These are phyloP conservation scores for Psephotus haematonotus DNA, from an alignment of 2,113 vertebrate genomes.

Conservation along the genomic window DNA sequence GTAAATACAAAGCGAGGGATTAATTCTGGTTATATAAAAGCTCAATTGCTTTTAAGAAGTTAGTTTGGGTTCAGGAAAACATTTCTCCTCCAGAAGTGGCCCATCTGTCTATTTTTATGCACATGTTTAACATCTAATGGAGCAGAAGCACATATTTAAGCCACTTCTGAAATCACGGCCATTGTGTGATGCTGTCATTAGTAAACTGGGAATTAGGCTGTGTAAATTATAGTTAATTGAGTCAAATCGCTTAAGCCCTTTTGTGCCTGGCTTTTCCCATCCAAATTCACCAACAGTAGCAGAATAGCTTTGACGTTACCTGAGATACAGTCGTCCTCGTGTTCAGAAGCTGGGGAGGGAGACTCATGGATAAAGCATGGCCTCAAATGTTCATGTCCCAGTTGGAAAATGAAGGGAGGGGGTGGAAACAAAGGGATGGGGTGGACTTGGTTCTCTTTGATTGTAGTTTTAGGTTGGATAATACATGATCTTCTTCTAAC, in stretches of 20 bases:
- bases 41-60: not conserved
- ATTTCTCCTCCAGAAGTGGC: not conserved
- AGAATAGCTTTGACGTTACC: not conserved
- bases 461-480: not conserved
- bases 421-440: not conserved
- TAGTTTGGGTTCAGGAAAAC: not conserved
- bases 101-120: not conserved
- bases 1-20: not conserved
- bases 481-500: not conserved
- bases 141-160: not conserved
- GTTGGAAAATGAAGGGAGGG: not conserved
- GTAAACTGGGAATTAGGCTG: conserved; percentile 32
- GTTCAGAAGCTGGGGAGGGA: not conserved
- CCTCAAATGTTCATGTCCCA: not conserved
- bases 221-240: conserved; percentile 22
- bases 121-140: not conserved
- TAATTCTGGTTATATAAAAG: not conserved
- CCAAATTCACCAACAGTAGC: not conserved
- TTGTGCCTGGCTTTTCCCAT: conserved; percentile 18
- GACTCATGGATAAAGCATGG: not conserved
- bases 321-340: not conserved
- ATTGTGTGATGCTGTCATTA: conserved; percentile 14
- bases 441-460: not conserved
- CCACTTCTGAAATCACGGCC: conserved; percentile 7
- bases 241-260: not conserved